These are phyloP conservation scores for Pelodiscus sinensis DNA, from an alignment of 2,113 vertebrate species.

Conservation along the genomic window DNA sequence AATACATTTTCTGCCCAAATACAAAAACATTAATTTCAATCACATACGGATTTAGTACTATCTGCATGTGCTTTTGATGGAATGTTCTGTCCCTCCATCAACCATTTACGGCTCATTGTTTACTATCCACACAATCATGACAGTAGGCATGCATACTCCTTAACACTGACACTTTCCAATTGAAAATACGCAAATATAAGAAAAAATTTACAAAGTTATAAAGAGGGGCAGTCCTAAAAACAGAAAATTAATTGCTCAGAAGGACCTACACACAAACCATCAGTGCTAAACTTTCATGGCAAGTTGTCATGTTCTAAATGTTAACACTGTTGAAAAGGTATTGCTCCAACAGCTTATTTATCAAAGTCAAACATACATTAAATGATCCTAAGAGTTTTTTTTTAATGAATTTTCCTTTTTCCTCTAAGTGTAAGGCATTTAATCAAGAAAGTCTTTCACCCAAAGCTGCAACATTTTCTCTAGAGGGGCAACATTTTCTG, in stretches of 20 bases:
- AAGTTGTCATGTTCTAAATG: not conserved
- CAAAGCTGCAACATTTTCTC: conserved; percentile 36
- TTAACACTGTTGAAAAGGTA: conserved; percentile 28
- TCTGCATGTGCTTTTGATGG: not conserved
- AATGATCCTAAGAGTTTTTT: conserved; percentile 33
- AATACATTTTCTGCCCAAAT: conserved; percentile 10
- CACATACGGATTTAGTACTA: not conserved
- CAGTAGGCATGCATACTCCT: conserved; percentile 39
- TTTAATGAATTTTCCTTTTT: not conserved
- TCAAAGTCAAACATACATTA: not conserved
- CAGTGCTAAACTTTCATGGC: not conserved
- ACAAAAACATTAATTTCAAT: not conserved
- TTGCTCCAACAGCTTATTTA: not conserved
- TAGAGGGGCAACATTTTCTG: conserved; percentile 43
- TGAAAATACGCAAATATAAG: not conserved
- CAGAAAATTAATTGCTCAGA: not conserved
- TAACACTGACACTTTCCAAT: conserved; percentile 12
- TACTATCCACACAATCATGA: not conserved
- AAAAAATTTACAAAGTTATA: conserved; percentile 42
- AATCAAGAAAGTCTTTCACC: conserved; percentile 44
- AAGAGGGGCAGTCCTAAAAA: conserved; percentile 1
- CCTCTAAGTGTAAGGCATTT: conserved; percentile 76
- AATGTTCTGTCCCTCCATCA: conserved; percentile 43
- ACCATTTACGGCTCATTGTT: not conserved
- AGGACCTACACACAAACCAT: not conserved